Evolutionary conservation across 2,113 vertebrate genomes (phyloP), one percentile per base, ranked within the genome.

Genomic region (Corythornis vintsioides): DNA sequence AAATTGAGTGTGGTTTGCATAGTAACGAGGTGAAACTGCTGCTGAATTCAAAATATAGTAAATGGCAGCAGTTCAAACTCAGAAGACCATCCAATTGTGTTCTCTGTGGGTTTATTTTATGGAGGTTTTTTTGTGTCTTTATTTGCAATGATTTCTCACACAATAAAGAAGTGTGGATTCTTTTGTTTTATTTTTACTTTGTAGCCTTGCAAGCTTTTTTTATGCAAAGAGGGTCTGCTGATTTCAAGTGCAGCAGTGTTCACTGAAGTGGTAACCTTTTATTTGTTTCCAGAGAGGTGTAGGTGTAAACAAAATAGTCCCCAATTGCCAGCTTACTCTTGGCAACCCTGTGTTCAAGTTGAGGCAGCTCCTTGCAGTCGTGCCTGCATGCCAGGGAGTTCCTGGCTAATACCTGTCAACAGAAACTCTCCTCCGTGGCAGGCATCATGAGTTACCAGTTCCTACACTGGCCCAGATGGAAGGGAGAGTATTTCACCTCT

Each of bases 241-340:
- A 78, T 67, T 84, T 83, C 65, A 35, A 71, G 45, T 47, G 81
- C 88, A 92, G 17, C 38, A 52, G 4, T 12, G 24, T 38, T 86
- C 28, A 31, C 52, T 77, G 65, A 77, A 75, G 66, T 53, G 61
- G 12, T 84, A 52, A 71, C 48, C 43, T 93, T 65, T 85, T 87
- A 43, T 92, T 89, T 93, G 60, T 50, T 90, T 93, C 77, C 83
- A 75, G 57, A 79, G 59, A 82, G 53, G 66, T 38, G 63, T 75
- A 82, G 66, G 64, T 4, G 29, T 87, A 84, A 95, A 92, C 90
- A 90, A 86, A 92, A 29, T 18, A 90, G 75, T 82, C 53, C 57
- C 28, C 18, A 82, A 71, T 61, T 71, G 52, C 84, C 53, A 66
- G 5, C 10, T 80, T 75, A 61, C 57, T 45, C 29, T 71, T 84